Evolutionary conservation across 2,797 vertebrate species (phyloP), one percentile per base, ranked within the genome.

Genomic region (Cyprinella venusta): DNA sequence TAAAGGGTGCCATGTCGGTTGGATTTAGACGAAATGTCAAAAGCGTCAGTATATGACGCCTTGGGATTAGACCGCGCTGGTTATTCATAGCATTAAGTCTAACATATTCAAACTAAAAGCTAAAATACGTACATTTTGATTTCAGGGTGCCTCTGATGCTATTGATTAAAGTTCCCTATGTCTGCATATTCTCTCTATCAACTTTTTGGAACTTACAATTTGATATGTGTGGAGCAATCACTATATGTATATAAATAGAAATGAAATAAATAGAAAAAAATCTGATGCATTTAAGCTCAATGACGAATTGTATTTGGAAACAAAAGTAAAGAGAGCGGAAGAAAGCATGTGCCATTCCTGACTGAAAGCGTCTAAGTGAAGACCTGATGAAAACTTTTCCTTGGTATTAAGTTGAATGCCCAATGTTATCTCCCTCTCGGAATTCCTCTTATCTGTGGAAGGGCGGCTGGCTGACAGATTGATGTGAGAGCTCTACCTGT

Each of bases 391-490:
- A 95, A 95, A 94, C 91, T 93, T 93, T 93, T 93, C 93, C 92
- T 92, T 91, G 91, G 94, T 93, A 94, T 92, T 93, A 94, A 94
- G 94, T 95, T 94, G 91, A 94, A 91, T 91, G 90, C 93, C 91
- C 90, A 93, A 91, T 10, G 68, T 93, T 94, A 95, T 95, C 95
- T 95, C 88, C 88, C 90, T 87, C 86, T 90, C 91, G 91, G 93
- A 96, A 95, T 95, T 95, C 94, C 92, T 94, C 95, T 96, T 96
- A 95, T 96, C 95, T 79, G 87, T 91, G 89, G 4, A 91, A 91
- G 92, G 92, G 92, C 93, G 91, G 92, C 10, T 45, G 93, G 95
- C 94, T 96, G 96, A 97, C 92, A 94, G 95, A 96, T 95, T 93
- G 92, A 92, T 93, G 92, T 92, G 91, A 91, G 94, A 63, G 93